phyloP scores from a whole-genome alignment of 2,797 vertebrate species.

The Micropoecilia bifurca region DNA sequence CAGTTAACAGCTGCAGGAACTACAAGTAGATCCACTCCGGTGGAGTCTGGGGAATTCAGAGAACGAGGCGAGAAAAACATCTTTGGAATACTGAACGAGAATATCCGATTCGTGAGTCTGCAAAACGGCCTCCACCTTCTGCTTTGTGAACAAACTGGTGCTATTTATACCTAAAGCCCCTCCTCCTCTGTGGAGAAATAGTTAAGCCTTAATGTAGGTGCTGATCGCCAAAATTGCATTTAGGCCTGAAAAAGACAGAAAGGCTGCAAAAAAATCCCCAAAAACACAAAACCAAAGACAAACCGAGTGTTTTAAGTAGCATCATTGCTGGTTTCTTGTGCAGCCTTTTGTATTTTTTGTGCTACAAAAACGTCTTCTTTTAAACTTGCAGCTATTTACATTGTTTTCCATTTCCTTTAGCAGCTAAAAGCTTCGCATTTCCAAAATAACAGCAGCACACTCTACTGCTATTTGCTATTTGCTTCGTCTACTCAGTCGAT shows the following conservation, averaged over 20 bases:
- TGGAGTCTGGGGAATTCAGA: conserved; percentile 37
- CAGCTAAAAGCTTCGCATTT: conserved; percentile 60
- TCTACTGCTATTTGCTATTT: conserved; percentile 43
- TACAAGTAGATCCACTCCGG: conserved; percentile 25
- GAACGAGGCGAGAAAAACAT: conserved; percentile 24
- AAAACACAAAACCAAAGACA: conserved; percentile 38
- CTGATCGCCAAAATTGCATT: conserved; percentile 53
- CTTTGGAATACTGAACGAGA: conserved; percentile 31
- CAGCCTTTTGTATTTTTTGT: conserved; percentile 65
- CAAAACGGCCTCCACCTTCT: conserved; percentile 18
- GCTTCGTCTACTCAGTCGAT: conserved; percentile 32
- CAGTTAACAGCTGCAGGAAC: conserved; percentile 57
- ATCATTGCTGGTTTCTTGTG: conserved; percentile 63
- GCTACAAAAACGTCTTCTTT: conserved; percentile 50
- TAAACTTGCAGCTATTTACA: conserved; percentile 75
- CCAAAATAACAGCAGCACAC: conserved; percentile 41
- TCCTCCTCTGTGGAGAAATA: conserved; percentile 6
- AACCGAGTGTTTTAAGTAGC: conserved; percentile 62
- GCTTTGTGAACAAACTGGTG: conserved; percentile 27
- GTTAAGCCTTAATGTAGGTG: neutral
- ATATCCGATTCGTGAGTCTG: conserved; percentile 9
- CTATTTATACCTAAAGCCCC: conserved; percentile 3
- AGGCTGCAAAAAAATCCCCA: conserved; percentile 30
- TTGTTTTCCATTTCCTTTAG: conserved; percentile 58
- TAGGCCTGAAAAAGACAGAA: conserved; percentile 53